Conservation (phyloP, 2,797 vertebrate genomes). For the Caiman crocodilus region DNA sequence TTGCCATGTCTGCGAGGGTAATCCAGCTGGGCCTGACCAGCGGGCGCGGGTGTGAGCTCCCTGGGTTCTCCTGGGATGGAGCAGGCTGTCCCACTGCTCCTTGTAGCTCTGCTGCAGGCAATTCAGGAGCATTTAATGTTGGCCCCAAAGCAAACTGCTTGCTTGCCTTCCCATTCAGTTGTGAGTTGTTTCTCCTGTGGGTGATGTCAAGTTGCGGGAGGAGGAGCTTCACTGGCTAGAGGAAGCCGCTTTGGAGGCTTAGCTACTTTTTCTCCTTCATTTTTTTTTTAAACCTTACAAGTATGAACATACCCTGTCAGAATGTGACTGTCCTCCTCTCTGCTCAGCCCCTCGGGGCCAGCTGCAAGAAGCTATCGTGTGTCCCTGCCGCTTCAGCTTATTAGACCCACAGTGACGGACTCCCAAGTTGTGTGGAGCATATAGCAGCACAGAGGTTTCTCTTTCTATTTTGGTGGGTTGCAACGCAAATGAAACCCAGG, state of each 20-base stretch:
- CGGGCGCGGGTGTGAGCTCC: no score
- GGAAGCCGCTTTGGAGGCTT: rapidly evolving
- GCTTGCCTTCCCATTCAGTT: neutral
- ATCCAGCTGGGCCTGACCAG: neutral
- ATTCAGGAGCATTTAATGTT: neutral
- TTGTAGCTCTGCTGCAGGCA: neutral
- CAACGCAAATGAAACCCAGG: no score
- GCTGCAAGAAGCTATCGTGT: neutral
- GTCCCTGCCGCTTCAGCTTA: neutral
- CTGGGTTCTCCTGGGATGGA: constrained; percentile 12
- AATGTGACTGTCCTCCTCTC: neutral
- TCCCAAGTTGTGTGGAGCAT: no score
- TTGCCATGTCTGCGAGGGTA: neutral
- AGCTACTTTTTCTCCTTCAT: neutral
- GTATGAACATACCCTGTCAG: no score
- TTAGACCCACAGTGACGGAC: neutral
- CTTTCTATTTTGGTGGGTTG: no score
- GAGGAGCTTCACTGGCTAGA: neutral
- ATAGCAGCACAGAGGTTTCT: no score
- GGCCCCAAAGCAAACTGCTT: neutral
- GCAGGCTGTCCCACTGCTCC: neutral
- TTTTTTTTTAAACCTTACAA: rapidly evolving
- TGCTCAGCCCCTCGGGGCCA: neutral
- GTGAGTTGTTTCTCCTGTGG: neutral
- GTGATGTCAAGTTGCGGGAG: neutral